These are phyloP conservation scores for Lanistes nyassanus DNA, from an alignment of 1,140 invertebrate species.

Conservation along the genomic window DNA sequence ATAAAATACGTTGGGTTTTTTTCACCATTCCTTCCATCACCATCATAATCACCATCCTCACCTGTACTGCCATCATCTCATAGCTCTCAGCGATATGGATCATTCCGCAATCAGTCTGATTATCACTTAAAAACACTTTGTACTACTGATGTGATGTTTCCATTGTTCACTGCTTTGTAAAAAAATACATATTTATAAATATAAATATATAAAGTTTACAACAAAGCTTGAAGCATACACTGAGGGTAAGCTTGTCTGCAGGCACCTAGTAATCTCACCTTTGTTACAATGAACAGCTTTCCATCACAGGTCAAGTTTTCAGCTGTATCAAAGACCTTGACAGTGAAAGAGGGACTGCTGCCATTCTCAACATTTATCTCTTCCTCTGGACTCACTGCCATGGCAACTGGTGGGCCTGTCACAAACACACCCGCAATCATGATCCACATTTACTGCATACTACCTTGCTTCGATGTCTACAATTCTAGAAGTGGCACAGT, in stretches of 20 bases:
- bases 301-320: slow-evolving; percentile 60
- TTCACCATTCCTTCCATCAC: no score
- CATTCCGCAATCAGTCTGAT: no score
- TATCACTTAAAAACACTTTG: no score
- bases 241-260: no score
- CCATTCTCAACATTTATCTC: slow-evolving; percentile 62
- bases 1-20: no score
- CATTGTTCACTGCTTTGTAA: no score
- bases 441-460: neutral
- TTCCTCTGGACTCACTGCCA: slow-evolving; percentile 51
- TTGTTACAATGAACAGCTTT: slow-evolving; percentile 43
- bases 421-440: neutral
- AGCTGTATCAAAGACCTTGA: slow-evolving; percentile 55
- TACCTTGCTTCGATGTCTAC: neutral
- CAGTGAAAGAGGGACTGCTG: slow-evolving; percentile 40
- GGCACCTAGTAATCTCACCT: slow-evolving; percentile 39
- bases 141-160: no score
- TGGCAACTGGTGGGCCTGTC: slow-evolving; percentile 41
- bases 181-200: no score
- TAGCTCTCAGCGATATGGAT: no score
- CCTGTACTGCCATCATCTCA: no score
- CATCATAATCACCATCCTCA: neutral
- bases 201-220: no score
- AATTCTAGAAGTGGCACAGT: neutral
- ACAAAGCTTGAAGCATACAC: no score